phyloP scores from a whole-genome alignment of 2,888 invertebrate genomes.

The Pantelozetes paolii region DNA sequence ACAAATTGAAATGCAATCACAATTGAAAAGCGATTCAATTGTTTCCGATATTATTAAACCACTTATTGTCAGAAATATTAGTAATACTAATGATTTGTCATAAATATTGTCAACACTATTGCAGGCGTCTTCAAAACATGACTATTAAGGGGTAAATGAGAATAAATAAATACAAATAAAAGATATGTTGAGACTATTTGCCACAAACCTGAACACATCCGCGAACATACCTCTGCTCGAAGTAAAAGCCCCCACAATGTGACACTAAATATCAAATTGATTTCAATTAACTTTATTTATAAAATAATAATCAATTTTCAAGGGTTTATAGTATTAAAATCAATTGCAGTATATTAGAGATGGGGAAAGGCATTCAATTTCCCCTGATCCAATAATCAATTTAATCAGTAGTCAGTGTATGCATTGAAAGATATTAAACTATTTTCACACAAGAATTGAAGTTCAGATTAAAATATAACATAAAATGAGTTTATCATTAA shows the following conservation, averaged over 20 bases:
- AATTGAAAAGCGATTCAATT: not conserved
- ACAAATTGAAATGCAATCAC: not conserved
- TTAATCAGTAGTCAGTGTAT: too few relatives aligned
- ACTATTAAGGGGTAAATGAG: slow-evolving; percentile 4
- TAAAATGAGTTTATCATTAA: too few relatives aligned
- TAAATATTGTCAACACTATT: slow-evolving; percentile 45
- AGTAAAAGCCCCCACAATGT: slow-evolving; percentile 58
- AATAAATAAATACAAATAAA: not conserved
- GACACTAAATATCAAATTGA: slow-evolving; percentile 33
- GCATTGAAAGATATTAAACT: too few relatives aligned
- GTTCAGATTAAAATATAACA: too few relatives aligned
- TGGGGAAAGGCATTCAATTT: too few relatives aligned
- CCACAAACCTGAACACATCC: slow-evolving; percentile 51
- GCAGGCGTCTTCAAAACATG: slow-evolving; percentile 53
- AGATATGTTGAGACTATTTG: not conserved
- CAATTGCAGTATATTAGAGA: too few relatives aligned
- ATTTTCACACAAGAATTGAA: too few relatives aligned
- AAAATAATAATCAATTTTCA: not conserved
- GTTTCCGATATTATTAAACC: slow-evolving; percentile 15
- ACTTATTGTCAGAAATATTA: not conserved
- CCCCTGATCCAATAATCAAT: too few relatives aligned
- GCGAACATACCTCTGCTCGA: slow-evolving; percentile 51
- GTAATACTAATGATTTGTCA: not conserved
- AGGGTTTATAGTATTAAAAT: too few relatives aligned
- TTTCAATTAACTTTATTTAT: not conserved